Base-by-base conservation (phyloP, 1,140 invertebrate genomes). In the Pantala flavescens region DNA sequence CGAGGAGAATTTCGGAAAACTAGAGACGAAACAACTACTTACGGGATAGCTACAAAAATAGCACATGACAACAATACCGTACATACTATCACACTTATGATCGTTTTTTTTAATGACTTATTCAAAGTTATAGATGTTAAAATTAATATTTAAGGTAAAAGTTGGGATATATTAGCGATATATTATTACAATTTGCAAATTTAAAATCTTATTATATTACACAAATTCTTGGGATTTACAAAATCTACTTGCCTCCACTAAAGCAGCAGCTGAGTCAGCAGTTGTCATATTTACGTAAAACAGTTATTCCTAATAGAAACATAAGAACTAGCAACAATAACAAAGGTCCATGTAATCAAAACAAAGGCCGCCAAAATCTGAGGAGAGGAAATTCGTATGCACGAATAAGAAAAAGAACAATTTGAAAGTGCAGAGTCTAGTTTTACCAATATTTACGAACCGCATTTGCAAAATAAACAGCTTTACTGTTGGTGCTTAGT, bases 251-350 rank as follows among this genome's bases (percentile, higher is more conserved):
- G 88, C 87, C 81, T 88, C 88, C 71, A 91, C 90, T 85, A 91
- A 91, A 78, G 90, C 88, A 1, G 90, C 90, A 11, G 91, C 91
- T 71, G 82, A 87, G 81, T 94, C 91, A 73, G 90, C 88, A 70
- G 90, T 90, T 74, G 90, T 88, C 91, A 92, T 92, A 78, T 79
- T 85, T 78, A 72, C 11, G 28, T 43, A 36, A 36, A 70, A 24
- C 14, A 70, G 19, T 72, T 63, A 21, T 70, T 72, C 23, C 74
- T 71, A 14, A 74, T 74, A 23, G 77, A 76, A 49, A 76, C 74
- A 63, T 77, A 74, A 23, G 76, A 70, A 24, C 78, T 79, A 73
- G 76, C 78, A 71, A 75, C 71, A n/a, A 80, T 77, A 19, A 80
- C 80, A 72, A 77, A 80, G 16, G 75, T 74, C 80, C 80, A 81